These are phyloP conservation scores for Polydrusus pterygomalis DNA, from an alignment of 2,888 invertebrate genomes.

Conservation along the genomic window DNA sequence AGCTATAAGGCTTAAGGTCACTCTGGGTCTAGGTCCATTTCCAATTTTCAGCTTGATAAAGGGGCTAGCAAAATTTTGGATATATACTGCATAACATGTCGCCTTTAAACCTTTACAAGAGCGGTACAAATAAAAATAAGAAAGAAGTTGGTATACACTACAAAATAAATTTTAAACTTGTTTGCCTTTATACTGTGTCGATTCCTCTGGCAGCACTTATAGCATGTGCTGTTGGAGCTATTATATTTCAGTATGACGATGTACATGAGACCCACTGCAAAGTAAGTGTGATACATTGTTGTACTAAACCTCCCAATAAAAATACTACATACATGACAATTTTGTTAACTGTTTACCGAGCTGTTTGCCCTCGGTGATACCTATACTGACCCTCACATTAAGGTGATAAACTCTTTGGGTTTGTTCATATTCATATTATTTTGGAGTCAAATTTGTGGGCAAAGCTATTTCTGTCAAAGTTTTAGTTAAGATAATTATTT, in stretches of 20 bases:
- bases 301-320: no score
- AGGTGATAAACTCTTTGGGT: no score
- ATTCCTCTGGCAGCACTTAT: constrained; percentile 90
- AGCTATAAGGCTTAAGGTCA: not conserved
- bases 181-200: constrained; percentile 88
- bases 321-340: no score
- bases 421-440: no score
- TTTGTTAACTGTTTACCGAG: no score
- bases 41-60: no score
- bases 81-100: constrained; percentile 9
- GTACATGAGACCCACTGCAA: constrained; percentile 96
- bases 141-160: constrained; percentile 77
- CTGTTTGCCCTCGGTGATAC: no score
- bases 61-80: not conserved
- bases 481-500: no score
- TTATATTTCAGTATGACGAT: constrained; percentile 93
- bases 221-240: constrained; percentile 91
- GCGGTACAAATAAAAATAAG: constrained; percentile 46
- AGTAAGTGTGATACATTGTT: constrained; percentile 77
- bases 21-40: not conserved
- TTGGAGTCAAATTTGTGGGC: no score
- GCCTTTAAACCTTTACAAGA: constrained; percentile 10
- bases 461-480: no score
- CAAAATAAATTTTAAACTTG: constrained; percentile 83
- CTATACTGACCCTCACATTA: no score